A percentile compares a stretch with the other conserved stretches of the same genome.
These are phyloP conservation scores for Podilymbus podiceps DNA, from an alignment of 2,113 vertebrate species.

Conservation along the genomic window DNA sequence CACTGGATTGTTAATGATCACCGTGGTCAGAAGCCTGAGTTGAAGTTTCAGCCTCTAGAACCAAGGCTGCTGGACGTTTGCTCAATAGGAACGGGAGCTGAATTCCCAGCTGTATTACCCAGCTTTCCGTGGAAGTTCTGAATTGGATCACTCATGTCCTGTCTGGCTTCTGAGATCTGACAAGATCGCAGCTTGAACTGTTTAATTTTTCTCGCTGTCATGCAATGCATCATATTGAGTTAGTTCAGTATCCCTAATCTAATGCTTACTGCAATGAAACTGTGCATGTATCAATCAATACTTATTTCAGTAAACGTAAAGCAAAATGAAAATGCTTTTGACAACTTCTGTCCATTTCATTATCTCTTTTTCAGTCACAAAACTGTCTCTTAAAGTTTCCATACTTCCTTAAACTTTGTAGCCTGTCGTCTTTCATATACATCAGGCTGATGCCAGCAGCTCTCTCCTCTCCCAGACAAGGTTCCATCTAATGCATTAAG, in stretches of 20 bases:
- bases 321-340: conserved; percentile 38
- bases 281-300: conserved; percentile 27
- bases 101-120: neutral
- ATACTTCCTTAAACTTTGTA: neutral
- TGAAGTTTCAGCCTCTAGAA: neutral
- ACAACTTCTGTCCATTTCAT: conserved; percentile 29
- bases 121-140: neutral
- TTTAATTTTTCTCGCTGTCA: conserved; percentile 19
- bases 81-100: neutral
- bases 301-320: neutral
- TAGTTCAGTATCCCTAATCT: conserved; percentile 3
- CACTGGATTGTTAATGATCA: rapidly evolving
- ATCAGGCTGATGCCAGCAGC: conserved; percentile 19
- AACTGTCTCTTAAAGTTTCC: conserved; percentile 13
- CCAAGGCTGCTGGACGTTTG: neutral
- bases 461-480: neutral
- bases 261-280: neutral
- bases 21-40: neutral
- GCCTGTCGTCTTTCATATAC: conserved; percentile 1
- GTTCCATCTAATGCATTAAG: neutral
- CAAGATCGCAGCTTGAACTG: neutral
- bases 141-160: neutral
- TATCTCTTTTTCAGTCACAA: neutral
- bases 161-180: neutral
- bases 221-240: neutral